Evolutionary conservation across 2,113 vertebrate genomes (phyloP), one percentile per base, ranked within the genome.

Genomic region (Oncorhynchus masou): DNA sequence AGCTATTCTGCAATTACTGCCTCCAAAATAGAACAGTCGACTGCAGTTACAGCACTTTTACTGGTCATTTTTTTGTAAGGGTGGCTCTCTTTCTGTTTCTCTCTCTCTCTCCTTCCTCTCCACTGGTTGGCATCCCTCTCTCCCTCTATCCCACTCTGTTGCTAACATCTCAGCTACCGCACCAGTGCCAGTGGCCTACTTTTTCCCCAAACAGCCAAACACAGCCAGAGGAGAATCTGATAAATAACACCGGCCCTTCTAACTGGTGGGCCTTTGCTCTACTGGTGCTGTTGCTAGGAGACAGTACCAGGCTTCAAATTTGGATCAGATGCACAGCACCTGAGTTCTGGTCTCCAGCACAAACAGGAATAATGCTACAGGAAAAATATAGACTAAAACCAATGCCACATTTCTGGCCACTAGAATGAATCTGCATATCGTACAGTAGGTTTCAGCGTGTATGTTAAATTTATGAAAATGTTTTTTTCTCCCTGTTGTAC

Each of bases 211-310:
- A 82, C 80, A 88, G 70, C 83, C 84, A 90, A 88, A 87, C 85
- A 87, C 73, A 85, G 84, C 84, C 81, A 77, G 79, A 74, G 60
- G 76, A 83, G 66, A 2, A 83, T 82, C 85, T 81, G 82, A 85
- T 87, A 87, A 85, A 87, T 74, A 85, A 86, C 82, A 70, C 70
- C 73, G 75, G 74, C 84, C 80, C 77, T 74, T 22, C 29, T 85
- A 79, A 86, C 84, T 79, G 79, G 77, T 85, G 74, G 70, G 29
- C 76, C 80, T 82, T 77, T 74, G 64, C 25, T 77, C 79, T 84
- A 80, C 76, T 86, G 81, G 79, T 87, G 81, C 76, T 89, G 90
- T 93, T 93, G 92, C 91, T 93, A 91, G 91, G 92, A 92, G 85
- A 93, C 91, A n/a, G 79, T 67, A 73, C 51, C 51, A 54, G 77